phyloP scores from a whole-genome alignment of 2,113 vertebrate species.

The Diglossa brunneiventris region DNA sequence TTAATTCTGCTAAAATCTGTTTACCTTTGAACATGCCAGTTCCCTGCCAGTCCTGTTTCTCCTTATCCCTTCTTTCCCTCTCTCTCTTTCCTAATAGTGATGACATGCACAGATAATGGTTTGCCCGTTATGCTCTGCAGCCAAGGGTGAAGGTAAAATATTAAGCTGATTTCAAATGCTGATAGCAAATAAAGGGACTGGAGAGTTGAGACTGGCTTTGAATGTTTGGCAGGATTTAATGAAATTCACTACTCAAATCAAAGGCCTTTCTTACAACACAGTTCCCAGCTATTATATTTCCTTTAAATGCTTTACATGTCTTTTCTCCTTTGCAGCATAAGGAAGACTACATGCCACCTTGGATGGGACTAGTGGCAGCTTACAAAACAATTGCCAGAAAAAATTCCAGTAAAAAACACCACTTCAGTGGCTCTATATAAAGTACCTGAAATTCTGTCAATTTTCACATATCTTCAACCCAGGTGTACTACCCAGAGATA shows the following conservation, averaged over 20 bases:
- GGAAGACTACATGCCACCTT: neutral
- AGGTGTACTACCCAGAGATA: neutral
- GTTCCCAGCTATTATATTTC: neutral
- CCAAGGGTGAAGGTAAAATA: conserved; percentile 56
- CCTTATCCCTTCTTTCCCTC: neutral
- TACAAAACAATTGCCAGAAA: neutral
- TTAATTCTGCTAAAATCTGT: conserved; percentile 22
- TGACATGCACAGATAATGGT: conserved; percentile 8
- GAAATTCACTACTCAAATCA: conserved; percentile 41
- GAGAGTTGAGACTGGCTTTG: neutral
- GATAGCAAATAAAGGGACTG: conserved; percentile 22
- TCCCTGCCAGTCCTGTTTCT: neutral
- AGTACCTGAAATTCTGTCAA: neutral
- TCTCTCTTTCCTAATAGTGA: neutral
- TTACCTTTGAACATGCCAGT: conserved; percentile 10
- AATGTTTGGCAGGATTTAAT: conserved; percentile 24
- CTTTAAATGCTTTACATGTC: neutral
- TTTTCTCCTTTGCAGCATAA: neutral
- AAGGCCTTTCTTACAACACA: neutral
- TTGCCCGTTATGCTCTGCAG: conserved; percentile 9
- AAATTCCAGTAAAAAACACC: neutral
- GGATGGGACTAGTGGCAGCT: neutral
- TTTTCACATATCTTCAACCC: neutral
- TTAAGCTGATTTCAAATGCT: conserved; percentile 29
- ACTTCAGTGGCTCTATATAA: neutral